These are phyloP conservation scores for Heliconius hewitsoni DNA, from an alignment of 1,140 invertebrate genomes.

Conservation along the genomic window DNA sequence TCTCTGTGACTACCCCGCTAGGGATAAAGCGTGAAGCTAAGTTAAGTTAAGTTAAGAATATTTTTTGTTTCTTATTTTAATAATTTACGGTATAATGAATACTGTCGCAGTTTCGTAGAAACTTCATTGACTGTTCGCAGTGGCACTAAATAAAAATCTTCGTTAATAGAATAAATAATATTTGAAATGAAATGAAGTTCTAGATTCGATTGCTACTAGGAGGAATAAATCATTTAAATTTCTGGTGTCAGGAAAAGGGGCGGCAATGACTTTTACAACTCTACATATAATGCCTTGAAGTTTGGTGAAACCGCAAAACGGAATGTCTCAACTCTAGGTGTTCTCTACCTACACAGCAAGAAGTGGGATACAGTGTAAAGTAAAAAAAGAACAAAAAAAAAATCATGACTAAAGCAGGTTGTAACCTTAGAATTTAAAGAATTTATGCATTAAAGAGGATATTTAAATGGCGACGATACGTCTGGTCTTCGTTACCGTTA, in stretches of 20 bases:
- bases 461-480: slow-evolving; percentile 4
- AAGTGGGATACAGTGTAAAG: too few relatives aligned
- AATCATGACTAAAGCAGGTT: not conserved
- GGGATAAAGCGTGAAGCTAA: too few relatives aligned
- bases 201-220: too few relatives aligned
- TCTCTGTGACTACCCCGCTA: too few relatives aligned
- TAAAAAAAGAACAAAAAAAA: not conserved
- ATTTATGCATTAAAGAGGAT: not conserved
- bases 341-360: not conserved
- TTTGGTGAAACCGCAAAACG: not conserved
- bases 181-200: too few relatives aligned
- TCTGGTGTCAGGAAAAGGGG: too few relatives aligned
- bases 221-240: too few relatives aligned
- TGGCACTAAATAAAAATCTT: not conserved
- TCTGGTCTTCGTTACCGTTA: slow-evolving; percentile 1
- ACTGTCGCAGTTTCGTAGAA: not conserved
- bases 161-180: not conserved
- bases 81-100: not conserved
- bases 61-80: not conserved
- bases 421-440: not conserved
- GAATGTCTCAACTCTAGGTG: not conserved
- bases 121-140: not conserved
- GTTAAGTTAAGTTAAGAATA: not conserved
- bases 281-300: not conserved
- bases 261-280: not conserved